Evolutionary conservation across 1,140 invertebrate species (phyloP).

Genomic region (Rhynchophorus ferrugineus): DNA sequence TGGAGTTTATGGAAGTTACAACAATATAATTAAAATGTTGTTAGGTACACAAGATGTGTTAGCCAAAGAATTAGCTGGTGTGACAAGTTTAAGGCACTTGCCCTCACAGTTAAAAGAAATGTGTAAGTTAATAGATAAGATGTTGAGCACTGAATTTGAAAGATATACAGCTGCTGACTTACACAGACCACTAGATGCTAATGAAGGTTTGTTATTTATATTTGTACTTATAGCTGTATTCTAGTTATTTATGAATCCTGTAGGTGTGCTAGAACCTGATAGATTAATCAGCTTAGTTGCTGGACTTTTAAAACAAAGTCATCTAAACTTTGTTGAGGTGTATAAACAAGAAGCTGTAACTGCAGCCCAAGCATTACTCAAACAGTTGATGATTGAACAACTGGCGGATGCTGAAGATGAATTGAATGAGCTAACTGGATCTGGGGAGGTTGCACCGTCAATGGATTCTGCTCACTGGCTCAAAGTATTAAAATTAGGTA

Average conservation of each 20-base stretch:
- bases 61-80: constrained; percentile 74
- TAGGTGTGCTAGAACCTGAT: constrained; percentile 66
- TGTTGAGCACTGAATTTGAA: constrained; percentile 93
- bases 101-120: constrained; percentile 95
- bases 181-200: constrained; percentile 68
- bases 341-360: constrained; percentile 86
- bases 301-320: constrained; percentile 76
- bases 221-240: not conserved
- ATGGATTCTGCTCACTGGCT: constrained; percentile 74
- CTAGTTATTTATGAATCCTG: too few relatives aligned
- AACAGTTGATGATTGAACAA: constrained; percentile 79
- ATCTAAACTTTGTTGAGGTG: constrained; percentile 80
- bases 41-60: constrained; percentile 92
- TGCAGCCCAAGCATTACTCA: constrained; percentile 79
- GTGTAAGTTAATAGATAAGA: constrained; percentile 92
- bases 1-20: not conserved
- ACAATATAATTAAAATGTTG: not conserved
- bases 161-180: constrained; percentile 86
- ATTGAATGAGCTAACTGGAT: constrained; percentile 55
- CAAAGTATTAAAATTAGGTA: constrained; percentile 65
- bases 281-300: constrained; percentile 62
- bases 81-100: constrained; percentile 88
- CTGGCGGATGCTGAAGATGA: constrained; percentile 60
- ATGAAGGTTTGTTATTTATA: constrained; percentile 24
- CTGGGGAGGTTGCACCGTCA: constrained; percentile 57